A percentile compares a stretch with the other conserved stretches of the same genome.
These are phyloP conservation scores for Euglossa dilemma DNA, from an alignment of 1,140 invertebrate species.

Conservation along the genomic window DNA sequence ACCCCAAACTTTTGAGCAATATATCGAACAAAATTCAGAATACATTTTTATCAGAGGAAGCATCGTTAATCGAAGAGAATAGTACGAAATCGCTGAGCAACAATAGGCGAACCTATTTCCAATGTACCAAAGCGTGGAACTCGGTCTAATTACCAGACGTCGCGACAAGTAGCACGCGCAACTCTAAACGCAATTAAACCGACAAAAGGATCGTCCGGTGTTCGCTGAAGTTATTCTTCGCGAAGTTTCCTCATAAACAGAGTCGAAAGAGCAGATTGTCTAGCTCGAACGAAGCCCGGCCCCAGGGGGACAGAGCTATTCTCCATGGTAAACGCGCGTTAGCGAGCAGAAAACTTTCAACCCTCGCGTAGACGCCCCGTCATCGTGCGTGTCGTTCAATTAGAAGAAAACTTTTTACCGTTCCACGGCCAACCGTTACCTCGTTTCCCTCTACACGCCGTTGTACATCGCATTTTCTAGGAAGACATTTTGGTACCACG, in stretches of 20 bases:
- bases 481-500: too few species aligned
- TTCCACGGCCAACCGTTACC: neutral
- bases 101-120: neutral
- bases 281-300: neutral
- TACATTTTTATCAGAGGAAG: too few species aligned
- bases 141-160: neutral
- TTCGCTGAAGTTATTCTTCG: conserved; percentile 7
- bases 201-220: conserved; percentile 7
- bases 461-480: too few species aligned
- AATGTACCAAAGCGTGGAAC: neutral
- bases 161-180: neutral
- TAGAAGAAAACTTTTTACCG: conserved; percentile 17
- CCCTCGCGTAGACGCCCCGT: neutral
- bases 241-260: conserved; percentile 10
- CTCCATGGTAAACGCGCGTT: neutral
- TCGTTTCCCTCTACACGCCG: neutral
- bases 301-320: neutral
- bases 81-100: neutral
- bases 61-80: too few species aligned
- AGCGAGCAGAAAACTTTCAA: neutral
- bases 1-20: too few species aligned
- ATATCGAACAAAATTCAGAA: too few species aligned
- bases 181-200: conserved; percentile 16
- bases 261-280: conserved; percentile 4
- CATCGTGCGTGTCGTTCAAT: conserved; percentile 3